Evolutionary conservation across 30 jellyfish, hydroid and myxozoan species (phyloP), one percentile per base, ranked within the genome.

Genomic region (Turritopsis dohrnii): DNA sequence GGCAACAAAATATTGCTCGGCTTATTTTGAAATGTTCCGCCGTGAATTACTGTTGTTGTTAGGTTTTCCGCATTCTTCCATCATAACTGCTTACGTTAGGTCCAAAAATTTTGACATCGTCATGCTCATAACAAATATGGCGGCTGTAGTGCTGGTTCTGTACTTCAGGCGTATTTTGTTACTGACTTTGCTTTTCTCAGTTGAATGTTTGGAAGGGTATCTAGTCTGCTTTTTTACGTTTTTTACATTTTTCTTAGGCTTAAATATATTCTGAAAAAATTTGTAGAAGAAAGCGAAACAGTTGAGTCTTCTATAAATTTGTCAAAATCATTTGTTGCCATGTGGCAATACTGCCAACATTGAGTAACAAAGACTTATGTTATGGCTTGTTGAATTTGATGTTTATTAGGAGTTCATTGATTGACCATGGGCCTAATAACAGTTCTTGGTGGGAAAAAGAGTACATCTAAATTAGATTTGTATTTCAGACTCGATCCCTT

Each of bases 1-100:
- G 76, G 76, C 27, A 66, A 66, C 76, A 66, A 66, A 66, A 66
- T 66, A 66, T 66, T 66, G 29, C 76, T 17, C 29, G 29, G 27
- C 76, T 21, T 21, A 21, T 66, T 26, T 66, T 21, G 76, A 66
- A 21, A 66, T 26, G 76, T 21, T 26, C 27, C 27, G 76, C 76
- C 76, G 29, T 26, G 76, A 21, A 21, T 66, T 66, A 66, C 27
- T 26, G 29, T 26, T 66, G 76, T 21, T 66, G 27, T 66, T 66
- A 26, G 27, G 27, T 66, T 66, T 66, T 41, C 60, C 60, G 60
- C 60, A 41, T 41, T 41, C 60, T 41, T 41, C 60, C 13, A 41
- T 41, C 60, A 41, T 41, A 41, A 41, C 60, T 41, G 60, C 60
- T 41, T 41, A 5, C 60, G 60, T 5, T 41, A 41, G 60, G 60